phyloP scores from a whole-genome alignment of 2,888 invertebrate species.

The Helobdella robusta region DNA sequence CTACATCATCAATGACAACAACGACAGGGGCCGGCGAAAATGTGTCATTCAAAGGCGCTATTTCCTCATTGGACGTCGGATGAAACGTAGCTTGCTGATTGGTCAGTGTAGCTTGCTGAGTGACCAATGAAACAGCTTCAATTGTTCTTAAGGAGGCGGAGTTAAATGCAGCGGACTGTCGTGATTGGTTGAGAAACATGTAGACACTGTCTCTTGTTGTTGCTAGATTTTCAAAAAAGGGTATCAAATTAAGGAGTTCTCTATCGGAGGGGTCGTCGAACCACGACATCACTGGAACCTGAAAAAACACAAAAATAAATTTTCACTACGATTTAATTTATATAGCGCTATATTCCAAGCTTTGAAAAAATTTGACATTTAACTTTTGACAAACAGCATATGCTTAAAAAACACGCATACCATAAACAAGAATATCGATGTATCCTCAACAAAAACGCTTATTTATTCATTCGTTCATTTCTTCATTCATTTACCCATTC shows the following conservation, averaged over 20 bases:
- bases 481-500: too few relatives aligned
- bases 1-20: too few relatives aligned
- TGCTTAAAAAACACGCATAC: too few relatives aligned
- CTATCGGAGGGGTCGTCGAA: conserved; percentile 97
- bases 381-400: too few relatives aligned
- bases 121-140: background rate
- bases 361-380: too few relatives aligned
- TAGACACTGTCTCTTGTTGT: conserved; percentile 91
- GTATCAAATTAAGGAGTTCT: conserved; percentile 90
- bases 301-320: conserved; percentile 22
- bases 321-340: too few relatives aligned
- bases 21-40: too few relatives aligned
- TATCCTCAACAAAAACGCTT: too few relatives aligned
- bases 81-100: conserved; percentile 6
- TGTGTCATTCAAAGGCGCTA: background rate
- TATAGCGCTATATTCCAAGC: too few relatives aligned
- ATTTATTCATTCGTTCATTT: too few relatives aligned
- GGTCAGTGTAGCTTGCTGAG: background rate
- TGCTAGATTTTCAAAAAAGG: conserved; percentile 92
- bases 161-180: conserved; percentile 6
- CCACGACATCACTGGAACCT: conserved; percentile 96
- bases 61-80: background rate
- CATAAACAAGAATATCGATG: too few relatives aligned
- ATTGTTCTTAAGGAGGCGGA: background rate
- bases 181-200: conserved; percentile 40